phyloP scores from a whole-genome alignment of 2,888 invertebrate species.

The Euzetes globulus region DNA sequence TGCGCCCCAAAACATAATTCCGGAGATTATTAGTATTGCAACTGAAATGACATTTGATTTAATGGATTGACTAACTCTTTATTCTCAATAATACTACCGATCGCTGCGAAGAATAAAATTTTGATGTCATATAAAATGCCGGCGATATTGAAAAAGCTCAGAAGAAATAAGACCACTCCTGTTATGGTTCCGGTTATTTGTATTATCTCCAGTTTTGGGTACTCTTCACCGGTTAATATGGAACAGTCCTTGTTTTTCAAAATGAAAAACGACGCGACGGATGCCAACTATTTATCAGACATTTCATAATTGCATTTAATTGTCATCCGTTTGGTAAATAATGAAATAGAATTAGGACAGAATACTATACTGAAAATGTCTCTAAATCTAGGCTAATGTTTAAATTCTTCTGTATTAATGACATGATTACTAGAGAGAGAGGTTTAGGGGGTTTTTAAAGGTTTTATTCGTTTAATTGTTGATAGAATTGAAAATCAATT shows the following conservation, averaged over 20 bases:
- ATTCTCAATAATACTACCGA: background rate
- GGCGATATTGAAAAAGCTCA: slow-evolving; percentile 36
- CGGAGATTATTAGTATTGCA: slow-evolving; percentile 27
- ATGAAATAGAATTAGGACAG: no score
- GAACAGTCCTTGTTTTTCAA: slow-evolving; percentile 21
- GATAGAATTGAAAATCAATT: no score
- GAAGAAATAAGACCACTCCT: slow-evolving; percentile 26
- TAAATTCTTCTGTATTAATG: no score
- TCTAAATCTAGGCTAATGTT: no score
- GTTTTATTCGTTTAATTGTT: no score
- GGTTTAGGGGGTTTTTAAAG: no score
- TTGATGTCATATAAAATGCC: slow-evolving; percentile 34
- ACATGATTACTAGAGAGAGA: no score
- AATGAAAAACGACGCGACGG: slow-evolving; percentile 32
- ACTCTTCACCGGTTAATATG: background rate
- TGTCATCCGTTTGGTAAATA: no score
- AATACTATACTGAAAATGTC: no score
- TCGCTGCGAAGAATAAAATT: slow-evolving; percentile 32
- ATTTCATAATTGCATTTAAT: background rate
- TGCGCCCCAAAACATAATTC: slow-evolving; percentile 35
- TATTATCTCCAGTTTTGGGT: slow-evolving; percentile 30
- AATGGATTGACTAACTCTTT: background rate
- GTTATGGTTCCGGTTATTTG: slow-evolving; percentile 31
- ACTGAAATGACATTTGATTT: background rate
- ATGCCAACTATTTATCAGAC: slow-evolving; percentile 21